Evolutionary conservation across 2,113 vertebrate species (phyloP).

Genomic region (Neogale vison): DNA sequence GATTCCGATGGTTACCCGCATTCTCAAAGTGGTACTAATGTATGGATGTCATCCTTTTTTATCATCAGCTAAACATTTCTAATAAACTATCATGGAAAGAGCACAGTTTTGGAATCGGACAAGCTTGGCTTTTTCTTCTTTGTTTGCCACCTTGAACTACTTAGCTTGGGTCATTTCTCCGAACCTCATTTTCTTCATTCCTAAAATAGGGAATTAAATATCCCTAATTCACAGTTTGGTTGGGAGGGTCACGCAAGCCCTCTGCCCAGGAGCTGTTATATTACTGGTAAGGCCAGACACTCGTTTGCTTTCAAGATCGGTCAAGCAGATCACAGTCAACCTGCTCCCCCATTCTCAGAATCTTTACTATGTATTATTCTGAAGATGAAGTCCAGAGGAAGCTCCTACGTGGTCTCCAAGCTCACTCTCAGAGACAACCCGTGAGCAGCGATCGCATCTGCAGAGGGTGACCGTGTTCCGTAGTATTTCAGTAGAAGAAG

Average conservation of each 20-base stretch:
- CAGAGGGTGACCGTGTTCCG: background rate
- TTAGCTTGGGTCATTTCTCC: background rate
- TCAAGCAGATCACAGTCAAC: background rate
- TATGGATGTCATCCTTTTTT: background rate
- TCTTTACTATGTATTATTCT: background rate
- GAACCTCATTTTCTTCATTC: background rate
- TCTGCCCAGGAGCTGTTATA: fast-evolving
- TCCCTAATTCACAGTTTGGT: background rate
- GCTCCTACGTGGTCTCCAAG: background rate
- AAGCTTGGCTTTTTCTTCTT: background rate
- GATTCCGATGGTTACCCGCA: background rate
- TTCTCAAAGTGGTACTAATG: background rate
- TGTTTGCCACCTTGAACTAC: background rate
- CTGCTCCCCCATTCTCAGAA: fast-evolving
- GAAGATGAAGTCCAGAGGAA: background rate
- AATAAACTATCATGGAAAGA: background rate
- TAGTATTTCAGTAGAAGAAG: background rate
- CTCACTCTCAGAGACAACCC: too few relatives aligned
- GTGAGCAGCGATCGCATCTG: too few relatives aligned
- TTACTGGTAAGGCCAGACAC: background rate
- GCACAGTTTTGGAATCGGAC: background rate
- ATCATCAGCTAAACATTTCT: background rate
- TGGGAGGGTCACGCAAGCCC: background rate
- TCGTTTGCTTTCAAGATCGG: background rate
- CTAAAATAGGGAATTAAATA: background rate